Conservation (phyloP, 2,888 invertebrate species). For the Synergus japonicus region DNA sequence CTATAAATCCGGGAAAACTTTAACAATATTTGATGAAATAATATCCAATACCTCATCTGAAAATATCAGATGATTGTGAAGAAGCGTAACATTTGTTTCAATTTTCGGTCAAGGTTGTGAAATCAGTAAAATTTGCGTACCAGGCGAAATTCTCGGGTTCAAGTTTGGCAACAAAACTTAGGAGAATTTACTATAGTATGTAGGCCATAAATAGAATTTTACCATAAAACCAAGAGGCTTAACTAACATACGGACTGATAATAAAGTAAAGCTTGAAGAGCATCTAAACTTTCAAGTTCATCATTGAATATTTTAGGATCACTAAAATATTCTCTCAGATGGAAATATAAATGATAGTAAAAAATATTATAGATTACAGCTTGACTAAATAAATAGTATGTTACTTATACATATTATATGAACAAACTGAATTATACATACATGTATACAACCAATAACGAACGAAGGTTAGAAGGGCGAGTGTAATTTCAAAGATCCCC, state of each 20-base stretch:
- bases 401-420: not conserved
- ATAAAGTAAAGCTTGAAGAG: not conserved
- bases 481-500: constrained; percentile 30
- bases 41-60: not conserved
- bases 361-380: not conserved
- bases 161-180: not conserved
- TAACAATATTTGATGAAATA: too few species aligned
- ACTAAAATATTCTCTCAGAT: not conserved
- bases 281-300: not conserved
- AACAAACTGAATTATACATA: not conserved
- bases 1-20: too few species aligned
- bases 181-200: not conserved
- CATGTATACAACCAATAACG: constrained; percentile 8
- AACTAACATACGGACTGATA: not conserved
- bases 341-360: not conserved
- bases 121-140: not conserved
- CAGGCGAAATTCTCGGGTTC: not conserved
- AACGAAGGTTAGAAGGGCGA: not conserved
- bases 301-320: not conserved
- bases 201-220: not conserved
- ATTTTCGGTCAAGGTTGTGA: not conserved
- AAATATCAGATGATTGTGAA: not conserved
- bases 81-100: not conserved
- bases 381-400: too few species aligned
- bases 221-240: not conserved